Conservation (phyloP, 2,888 invertebrate species). For the Dendrolimus pini region DNA sequence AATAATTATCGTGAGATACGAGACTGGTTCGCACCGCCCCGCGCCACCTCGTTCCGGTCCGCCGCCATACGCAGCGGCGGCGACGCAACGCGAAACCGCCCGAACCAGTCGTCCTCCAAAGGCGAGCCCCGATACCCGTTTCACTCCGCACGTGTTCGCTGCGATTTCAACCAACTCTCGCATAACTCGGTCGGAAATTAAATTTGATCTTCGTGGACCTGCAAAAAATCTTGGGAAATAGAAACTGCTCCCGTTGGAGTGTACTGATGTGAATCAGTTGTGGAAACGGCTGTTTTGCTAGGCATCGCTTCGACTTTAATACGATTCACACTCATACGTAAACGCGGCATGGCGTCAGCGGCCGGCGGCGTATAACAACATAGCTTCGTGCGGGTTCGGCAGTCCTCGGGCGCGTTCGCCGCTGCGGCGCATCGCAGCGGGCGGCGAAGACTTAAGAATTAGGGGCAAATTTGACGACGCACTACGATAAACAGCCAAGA, state of each 20-base stretch:
- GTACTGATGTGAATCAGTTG: not conserved
- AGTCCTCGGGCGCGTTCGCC: not conserved
- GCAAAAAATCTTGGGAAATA: no score
- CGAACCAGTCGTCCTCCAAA: slow-evolving; percentile 4
- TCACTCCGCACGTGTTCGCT: slow-evolving; percentile 4
- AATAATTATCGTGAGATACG: no score
- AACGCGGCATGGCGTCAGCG: not conserved
- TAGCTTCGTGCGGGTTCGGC: not conserved
- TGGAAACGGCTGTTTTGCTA: not conserved
- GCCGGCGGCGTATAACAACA: not conserved
- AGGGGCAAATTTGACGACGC: no score
- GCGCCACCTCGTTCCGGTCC: not conserved
- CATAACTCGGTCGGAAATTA: no score
- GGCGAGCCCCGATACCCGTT: not conserved
- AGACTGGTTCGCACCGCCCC: not conserved
- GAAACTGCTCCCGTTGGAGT: not conserved
- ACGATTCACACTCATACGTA: not conserved
- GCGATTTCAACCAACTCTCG: slow-evolving; percentile 6
- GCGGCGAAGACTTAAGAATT: no score
- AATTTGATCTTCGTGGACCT: no score
- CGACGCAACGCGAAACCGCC: not conserved
- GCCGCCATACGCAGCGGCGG: not conserved
- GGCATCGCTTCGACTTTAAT: not conserved
- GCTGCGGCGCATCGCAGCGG: not conserved
- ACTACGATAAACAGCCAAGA: not conserved